Evolutionary conservation across 2,797 vertebrate species (phyloP).

Genomic region (Oceanodroma leucorhoa): DNA sequence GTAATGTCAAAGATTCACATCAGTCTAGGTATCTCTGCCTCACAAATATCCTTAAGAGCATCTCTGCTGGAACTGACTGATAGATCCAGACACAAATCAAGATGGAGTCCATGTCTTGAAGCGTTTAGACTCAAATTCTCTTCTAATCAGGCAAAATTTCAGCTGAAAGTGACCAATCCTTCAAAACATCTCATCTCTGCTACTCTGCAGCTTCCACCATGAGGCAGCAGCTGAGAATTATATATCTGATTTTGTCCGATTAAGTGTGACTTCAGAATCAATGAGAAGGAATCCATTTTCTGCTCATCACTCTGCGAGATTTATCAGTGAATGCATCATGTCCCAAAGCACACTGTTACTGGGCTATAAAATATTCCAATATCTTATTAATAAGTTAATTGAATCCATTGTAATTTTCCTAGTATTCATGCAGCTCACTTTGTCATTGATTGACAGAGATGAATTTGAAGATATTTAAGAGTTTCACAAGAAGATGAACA

Average conservation of each 20-base stretch:
- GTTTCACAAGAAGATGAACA: constrained; percentile 37
- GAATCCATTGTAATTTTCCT: constrained; percentile 52
- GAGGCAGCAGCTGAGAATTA: not conserved
- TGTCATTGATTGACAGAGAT: constrained; percentile 67
- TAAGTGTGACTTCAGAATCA: constrained; percentile 30
- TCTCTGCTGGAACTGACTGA: not conserved
- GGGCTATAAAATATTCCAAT: constrained; percentile 42
- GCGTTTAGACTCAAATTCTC: not conserved
- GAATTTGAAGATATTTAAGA: constrained; percentile 62
- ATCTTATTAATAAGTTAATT: constrained; percentile 69
- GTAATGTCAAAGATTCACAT: not conserved
- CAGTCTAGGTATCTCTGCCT: not conserved
- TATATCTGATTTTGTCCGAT: not conserved
- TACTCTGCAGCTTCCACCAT: not conserved
- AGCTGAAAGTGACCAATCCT: not conserved
- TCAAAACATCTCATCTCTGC: not conserved
- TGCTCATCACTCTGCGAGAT: constrained; percentile 1
- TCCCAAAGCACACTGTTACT: constrained; percentile 32
- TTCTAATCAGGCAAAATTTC: not conserved
- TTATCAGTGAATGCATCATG: constrained; percentile 46
- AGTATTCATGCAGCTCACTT: constrained; percentile 25
- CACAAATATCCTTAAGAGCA: not conserved
- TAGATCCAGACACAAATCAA: not conserved
- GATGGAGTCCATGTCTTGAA: not conserved
- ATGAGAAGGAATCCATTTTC: constrained; percentile 45